phyloP scores from a whole-genome alignment of 2,113 vertebrate species.

The cat (Felis catus) region F.catus_Fca126_mat1.0 CM031416.1:58262001-58262500 shows the following conservation, averaged over 20 bases:
- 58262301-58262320: background rate
- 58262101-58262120: background rate
- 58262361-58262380: background rate
- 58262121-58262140: background rate
- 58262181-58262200: background rate
- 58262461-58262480: background rate
- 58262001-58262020: background rate
- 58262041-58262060: background rate
- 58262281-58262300: background rate
- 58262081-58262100: background rate
- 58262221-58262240: background rate
- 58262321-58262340: background rate
- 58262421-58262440: accelerated
- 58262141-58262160: background rate
- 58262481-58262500: background rate
- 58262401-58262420: background rate
- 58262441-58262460: background rate
- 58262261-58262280: background rate
- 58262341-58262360: background rate
- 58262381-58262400: background rate
- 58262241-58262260: background rate
- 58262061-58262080: background rate
- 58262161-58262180: background rate
- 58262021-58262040: background rate
- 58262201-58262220: background rate